phyloP scores from a whole-genome alignment of 2,113 vertebrate species.

The Chrysemys picta region DNA sequence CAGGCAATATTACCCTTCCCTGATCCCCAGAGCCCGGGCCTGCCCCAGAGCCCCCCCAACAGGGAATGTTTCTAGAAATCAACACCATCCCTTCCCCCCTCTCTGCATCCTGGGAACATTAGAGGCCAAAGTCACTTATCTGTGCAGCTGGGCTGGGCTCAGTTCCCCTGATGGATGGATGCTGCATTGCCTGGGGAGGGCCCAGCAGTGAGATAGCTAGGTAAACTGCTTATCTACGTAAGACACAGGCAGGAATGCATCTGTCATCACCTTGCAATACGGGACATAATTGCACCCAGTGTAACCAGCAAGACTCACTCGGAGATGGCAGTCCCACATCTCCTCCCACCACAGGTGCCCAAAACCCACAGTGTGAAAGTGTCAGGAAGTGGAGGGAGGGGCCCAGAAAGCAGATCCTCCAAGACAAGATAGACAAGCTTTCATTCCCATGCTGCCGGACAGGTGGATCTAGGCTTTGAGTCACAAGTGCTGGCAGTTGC shows the following conservation, averaged over 20 bases:
- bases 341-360: background rate
- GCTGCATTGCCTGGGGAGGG: background rate
- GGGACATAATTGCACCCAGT: accelerated
- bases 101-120: background rate
- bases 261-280: background rate
- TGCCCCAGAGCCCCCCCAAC: background rate
- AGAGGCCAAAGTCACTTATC: background rate
- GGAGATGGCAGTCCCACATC: background rate
- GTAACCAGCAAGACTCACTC: background rate
- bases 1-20: background rate
- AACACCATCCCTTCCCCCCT: background rate
- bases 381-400: background rate
- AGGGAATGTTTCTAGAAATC: background rate
- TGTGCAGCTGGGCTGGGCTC: background rate
- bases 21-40: background rate
- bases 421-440: background rate
- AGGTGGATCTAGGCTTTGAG: background rate
- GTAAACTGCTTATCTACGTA: background rate
- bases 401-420: background rate
- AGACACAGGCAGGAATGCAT: accelerated
- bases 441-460: background rate
- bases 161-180: background rate
- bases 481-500: background rate
- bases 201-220: background rate
- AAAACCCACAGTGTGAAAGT: background rate